Evolutionary conservation across 2,888 invertebrate species (phyloP), one percentile per base, ranked within the genome.

Genomic region (Anodontia alba): DNA sequence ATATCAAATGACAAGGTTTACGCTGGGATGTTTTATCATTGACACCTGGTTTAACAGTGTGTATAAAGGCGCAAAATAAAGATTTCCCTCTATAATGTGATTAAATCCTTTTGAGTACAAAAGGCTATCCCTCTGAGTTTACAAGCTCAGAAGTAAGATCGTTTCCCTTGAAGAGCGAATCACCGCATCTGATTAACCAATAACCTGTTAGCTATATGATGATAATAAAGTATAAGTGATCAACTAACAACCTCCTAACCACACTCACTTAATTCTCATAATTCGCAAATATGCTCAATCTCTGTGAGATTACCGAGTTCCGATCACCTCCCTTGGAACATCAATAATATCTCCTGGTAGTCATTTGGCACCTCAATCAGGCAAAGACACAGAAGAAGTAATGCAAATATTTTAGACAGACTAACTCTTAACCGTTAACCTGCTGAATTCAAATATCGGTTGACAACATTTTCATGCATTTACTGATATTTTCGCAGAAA

Each of bases 351-450:
- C 42, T 29, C 26, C 8, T 8, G 8, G 43, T 10, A 23, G 42
- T n/a, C 43, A 42, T 46, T 69, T 69, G 69, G 43, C 69, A 46
- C 69, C 46, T 42, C 69, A 42, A 43, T 46, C 46, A 46, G 7
- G 42, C 7, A 43, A 38, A 43, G 42, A 69, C 43, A 69, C n/a
- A 31, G 46, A 23, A 69, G 42, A 69, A 26, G 3, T 69, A 69
- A 69, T 69, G 26, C 69, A 69, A 69, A 69, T 82, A 78, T 73
- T 82, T 70, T 72, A 74, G 73, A 62, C 73, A 38, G 75, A 67
- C 66, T 73, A 72, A 76, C 76, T 76, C 67, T 68, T 62, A 38
- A 12, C 38, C 12, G 5, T 38, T 38, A 8, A 38, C 12, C 38
- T 38, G 7, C 5, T 38, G 12, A 38, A 38, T 38, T 8, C 38